Evolutionary conservation across 37 sponge, comb jelly and placozoan genomes (phyloP).

Genomic region (Dysidea cf. avara): DNA sequence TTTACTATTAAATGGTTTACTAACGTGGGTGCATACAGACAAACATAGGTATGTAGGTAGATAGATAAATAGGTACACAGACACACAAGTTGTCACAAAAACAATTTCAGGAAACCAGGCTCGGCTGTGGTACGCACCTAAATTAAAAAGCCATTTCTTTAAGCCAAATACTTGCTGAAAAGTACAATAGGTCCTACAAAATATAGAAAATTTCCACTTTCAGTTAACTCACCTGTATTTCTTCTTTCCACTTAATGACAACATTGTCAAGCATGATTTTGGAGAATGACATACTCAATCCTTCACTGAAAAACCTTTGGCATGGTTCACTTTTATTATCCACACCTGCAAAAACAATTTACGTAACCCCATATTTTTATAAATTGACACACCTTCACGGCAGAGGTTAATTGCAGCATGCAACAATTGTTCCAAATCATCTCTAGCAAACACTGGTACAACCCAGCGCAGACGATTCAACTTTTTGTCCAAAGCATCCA

Average conservation of each 20-base stretch:
- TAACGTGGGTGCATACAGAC: too few species aligned
- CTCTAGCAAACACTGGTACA: slow-evolving; percentile 83
- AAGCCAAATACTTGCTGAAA: too few species aligned
- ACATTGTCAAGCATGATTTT: slow-evolving; percentile 90
- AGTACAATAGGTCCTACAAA: too few species aligned
- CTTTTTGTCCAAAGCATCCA: slow-evolving; percentile 69
- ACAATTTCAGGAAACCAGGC: too few species aligned
- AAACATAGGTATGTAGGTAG: too few species aligned
- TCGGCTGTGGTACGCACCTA: too few species aligned
- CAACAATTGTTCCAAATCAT: slow-evolving; percentile 79
- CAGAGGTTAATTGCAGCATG: slow-evolving; percentile 72
- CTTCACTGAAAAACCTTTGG: slow-evolving; percentile 90
- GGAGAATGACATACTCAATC: slow-evolving; percentile 76
- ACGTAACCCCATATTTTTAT: too few species aligned
- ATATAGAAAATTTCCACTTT: too few species aligned
- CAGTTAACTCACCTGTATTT: slow-evolving; percentile 83
- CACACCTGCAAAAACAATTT: slow-evolving; percentile 34
- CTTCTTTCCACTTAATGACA: slow-evolving; percentile 91
- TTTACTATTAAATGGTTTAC: too few species aligned
- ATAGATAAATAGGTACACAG: too few species aligned
- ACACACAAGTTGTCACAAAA: too few species aligned
- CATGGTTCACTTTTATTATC: slow-evolving; percentile 80
- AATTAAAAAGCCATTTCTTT: too few species aligned
- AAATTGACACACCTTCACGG: slow-evolving; percentile 59
- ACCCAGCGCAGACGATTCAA: slow-evolving; percentile 83